phyloP scores from a whole-genome alignment of 2,888 invertebrate genomes.

The Malachius bipustulatus region DNA sequence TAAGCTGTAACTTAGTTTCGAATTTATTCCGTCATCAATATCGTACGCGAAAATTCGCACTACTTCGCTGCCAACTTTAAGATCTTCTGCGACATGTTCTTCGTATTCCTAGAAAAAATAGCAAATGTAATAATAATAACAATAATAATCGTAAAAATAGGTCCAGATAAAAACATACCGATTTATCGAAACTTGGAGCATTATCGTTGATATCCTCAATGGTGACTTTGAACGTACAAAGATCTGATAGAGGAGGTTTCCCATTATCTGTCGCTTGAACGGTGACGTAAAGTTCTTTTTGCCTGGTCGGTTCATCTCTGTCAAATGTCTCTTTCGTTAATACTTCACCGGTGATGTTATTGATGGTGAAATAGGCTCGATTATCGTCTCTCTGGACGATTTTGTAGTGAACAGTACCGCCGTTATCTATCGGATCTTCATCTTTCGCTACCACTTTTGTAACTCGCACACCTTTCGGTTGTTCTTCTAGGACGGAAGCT shows the following conservation, averaged over 20 bases:
- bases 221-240: constrained; percentile 84
- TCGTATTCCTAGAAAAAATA: too few species aligned
- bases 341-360: constrained; percentile 63
- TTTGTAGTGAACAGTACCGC: constrained; percentile 72
- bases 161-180: constrained; percentile 43
- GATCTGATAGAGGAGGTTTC: constrained; percentile 76
- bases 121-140: too few species aligned
- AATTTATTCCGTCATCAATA: constrained; percentile 85
- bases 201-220: constrained; percentile 93
- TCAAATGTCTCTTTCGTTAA: constrained; percentile 69
- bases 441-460: too few species aligned
- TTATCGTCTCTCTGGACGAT: constrained; percentile 66
- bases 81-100: constrained; percentile 75
- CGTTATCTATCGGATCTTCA: constrained; percentile 58
- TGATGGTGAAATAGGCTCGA: constrained; percentile 66
- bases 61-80: constrained; percentile 57
- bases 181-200: constrained; percentile 66
- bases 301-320: constrained; percentile 77
- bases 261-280: constrained; percentile 91
- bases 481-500: too few species aligned
- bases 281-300: constrained; percentile 73
- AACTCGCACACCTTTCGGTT: too few species aligned
- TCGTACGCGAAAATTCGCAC: constrained; percentile 88
- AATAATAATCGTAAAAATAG: not conserved
- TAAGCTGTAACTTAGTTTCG: constrained; percentile 62